phyloP scores from a whole-genome alignment of 2,797 vertebrate genomes.

The Sparidentex hasta region DNA sequence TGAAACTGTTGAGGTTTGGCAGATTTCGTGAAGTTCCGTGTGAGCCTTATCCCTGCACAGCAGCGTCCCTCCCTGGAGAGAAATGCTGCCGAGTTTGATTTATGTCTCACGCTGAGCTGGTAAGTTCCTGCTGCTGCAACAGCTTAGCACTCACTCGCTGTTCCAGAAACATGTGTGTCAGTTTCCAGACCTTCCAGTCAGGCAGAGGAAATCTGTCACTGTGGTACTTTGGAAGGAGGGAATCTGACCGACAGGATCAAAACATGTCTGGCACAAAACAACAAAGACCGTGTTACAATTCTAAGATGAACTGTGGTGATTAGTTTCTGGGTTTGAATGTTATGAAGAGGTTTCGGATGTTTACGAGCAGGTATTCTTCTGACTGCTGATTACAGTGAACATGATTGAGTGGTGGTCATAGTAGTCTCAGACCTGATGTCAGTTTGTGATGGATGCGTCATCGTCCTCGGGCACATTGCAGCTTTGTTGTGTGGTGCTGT shows the following conservation, averaged over 20 bases:
- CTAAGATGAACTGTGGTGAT: background rate
- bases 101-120: constrained; percentile 43
- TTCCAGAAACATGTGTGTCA: constrained; percentile 27
- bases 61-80: constrained; percentile 5
- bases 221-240: background rate
- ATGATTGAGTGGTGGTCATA: background rate
- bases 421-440: background rate
- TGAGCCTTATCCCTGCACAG: constrained; percentile 14
- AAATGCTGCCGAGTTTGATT: constrained; percentile 26
- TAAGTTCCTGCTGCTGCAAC: constrained; percentile 30
- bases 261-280: background rate
- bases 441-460: background rate
- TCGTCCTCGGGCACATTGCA: background rate
- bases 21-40: background rate
- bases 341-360: background rate
- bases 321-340: background rate
- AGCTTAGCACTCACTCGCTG: constrained; percentile 12
- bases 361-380: background rate
- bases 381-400: background rate
- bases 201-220: constrained; percentile 21
- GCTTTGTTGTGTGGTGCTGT: background rate
- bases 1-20: background rate
- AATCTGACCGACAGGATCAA: background rate
- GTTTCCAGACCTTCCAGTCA: constrained; percentile 7
- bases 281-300: background rate